A percentile compares a stretch with the other conserved stretches of the same genome.
These are phyloP conservation scores for Caenorhabditis wallacei DNA, from an alignment of 2,888 invertebrate genomes.

Conservation along the genomic window DNA sequence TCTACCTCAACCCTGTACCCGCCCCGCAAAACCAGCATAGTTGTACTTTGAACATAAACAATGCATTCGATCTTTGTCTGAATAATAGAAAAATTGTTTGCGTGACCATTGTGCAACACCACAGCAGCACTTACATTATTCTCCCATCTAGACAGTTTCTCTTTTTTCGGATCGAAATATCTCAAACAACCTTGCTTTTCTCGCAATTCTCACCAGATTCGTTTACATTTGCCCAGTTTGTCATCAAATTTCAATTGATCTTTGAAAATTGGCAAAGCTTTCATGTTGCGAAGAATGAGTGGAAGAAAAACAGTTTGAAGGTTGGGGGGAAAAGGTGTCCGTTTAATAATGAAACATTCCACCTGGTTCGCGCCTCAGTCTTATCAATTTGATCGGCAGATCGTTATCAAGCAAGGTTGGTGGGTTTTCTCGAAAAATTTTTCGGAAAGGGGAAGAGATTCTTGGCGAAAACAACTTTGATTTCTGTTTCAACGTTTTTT, in stretches of 20 bases:
- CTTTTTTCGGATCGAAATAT: not conserved
- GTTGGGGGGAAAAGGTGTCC: not conserved
- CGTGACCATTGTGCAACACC: slow-evolving; percentile 11
- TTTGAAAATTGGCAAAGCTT: slow-evolving; percentile 32
- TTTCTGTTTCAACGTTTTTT: slow-evolving; percentile 35
- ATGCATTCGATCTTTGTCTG: slow-evolving; percentile 34
- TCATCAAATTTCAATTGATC: slow-evolving; percentile 58
- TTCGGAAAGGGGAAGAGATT: slow-evolving; percentile 8
- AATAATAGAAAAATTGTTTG: slow-evolving; percentile 25
- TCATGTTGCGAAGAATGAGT: not conserved
- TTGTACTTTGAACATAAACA: slow-evolving; percentile 39
- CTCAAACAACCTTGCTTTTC: slow-evolving; percentile 22
- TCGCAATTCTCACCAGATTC: slow-evolving; percentile 26
- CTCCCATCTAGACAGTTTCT: slow-evolving; percentile 2
- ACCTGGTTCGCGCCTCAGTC: slow-evolving; percentile 19
- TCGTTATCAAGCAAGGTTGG: slow-evolving; percentile 32
- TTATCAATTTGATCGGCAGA: slow-evolving; percentile 54
- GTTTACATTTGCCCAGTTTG: slow-evolving; percentile 27
- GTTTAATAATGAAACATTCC: slow-evolving; percentile 12
- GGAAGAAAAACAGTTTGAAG: slow-evolving; percentile 1
- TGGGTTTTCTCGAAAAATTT: slow-evolving; percentile 26
- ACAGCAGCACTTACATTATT: slow-evolving; percentile 4
- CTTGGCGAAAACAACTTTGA: slow-evolving; percentile 42
- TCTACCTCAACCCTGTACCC: not conserved
- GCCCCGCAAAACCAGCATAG: not conserved